phyloP scores from a whole-genome alignment of 2,888 invertebrate species.

The Liodrosophila aerea region DNA sequence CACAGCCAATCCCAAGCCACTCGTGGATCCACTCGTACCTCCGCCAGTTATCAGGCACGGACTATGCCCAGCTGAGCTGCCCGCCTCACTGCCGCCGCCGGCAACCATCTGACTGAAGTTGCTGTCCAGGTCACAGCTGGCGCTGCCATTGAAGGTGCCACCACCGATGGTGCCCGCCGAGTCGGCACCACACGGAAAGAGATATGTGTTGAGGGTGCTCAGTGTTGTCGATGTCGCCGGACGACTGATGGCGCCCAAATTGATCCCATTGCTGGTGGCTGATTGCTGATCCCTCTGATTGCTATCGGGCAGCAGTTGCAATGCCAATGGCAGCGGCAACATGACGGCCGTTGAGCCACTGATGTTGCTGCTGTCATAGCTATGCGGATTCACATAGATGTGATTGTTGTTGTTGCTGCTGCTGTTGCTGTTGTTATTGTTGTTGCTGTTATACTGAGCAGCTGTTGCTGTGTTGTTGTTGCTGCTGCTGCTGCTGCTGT shows the following conservation, averaged over 20 bases:
- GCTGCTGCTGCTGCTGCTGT: slow-evolving; percentile 62
- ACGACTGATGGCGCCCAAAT: slow-evolving; percentile 63
- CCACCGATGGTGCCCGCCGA: slow-evolving; percentile 75
- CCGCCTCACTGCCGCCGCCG: slow-evolving; percentile 65
- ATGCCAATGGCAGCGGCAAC: slow-evolving; percentile 50
- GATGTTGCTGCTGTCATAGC: slow-evolving; percentile 80
- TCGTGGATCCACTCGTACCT: slow-evolving; percentile 17
- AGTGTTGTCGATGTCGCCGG: slow-evolving; percentile 77
- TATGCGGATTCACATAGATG: slow-evolving; percentile 81
- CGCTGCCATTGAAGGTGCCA: slow-evolving; percentile 73
- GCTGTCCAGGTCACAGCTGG: slow-evolving; percentile 80
- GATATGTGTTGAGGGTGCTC: slow-evolving; percentile 81
- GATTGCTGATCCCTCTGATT: slow-evolving; percentile 33
- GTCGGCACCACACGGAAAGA: slow-evolving; percentile 79
- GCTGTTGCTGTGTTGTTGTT: slow-evolving; percentile 1
- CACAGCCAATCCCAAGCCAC: slow-evolving; percentile 59
- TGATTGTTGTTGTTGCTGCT: slow-evolving; percentile 78
- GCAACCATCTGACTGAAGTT: slow-evolving; percentile 81
- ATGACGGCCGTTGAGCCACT: slow-evolving; percentile 72
- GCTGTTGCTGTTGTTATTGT: slow-evolving; percentile 36
- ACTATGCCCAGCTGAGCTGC: slow-evolving; percentile 50
- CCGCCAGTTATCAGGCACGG: slow-evolving; percentile 23
- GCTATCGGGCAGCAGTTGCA: slow-evolving; percentile 38
- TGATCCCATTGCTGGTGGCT: slow-evolving; percentile 35
- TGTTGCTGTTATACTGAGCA: slow-evolving; percentile 19